Conservation (phyloP, 2,797 vertebrate species). For the Leptatherina wallacei region DNA sequence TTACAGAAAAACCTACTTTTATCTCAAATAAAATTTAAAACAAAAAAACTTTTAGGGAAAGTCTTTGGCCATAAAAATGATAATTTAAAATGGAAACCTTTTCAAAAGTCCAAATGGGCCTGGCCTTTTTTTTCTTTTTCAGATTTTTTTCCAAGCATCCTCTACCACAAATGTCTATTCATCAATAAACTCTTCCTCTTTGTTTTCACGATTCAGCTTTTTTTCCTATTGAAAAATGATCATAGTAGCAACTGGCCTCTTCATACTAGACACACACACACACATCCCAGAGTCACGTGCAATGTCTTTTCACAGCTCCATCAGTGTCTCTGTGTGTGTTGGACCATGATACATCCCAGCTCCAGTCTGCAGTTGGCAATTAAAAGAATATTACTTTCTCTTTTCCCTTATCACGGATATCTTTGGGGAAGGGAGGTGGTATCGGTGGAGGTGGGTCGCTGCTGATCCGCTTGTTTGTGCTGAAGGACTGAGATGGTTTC, state of each 20-base stretch:
- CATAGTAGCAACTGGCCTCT: background rate
- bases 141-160: background rate
- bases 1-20: constrained; percentile 27
- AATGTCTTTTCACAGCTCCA: background rate
- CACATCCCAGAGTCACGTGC: background rate
- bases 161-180: constrained; percentile 14
- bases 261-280: background rate
- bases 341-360: background rate
- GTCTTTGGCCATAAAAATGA: constrained; percentile 39
- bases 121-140: background rate
- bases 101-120: constrained; percentile 24
- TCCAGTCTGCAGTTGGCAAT: constrained; percentile 5
- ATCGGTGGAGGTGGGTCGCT: constrained; percentile 52
- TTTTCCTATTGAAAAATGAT: background rate
- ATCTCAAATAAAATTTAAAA: constrained; percentile 42
- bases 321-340: background rate
- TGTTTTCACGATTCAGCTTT: background rate
- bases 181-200: constrained; percentile 9
- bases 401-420: constrained; percentile 69
- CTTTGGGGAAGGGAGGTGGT: constrained; percentile 70
- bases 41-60: background rate
- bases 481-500: constrained; percentile 65
- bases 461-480: constrained; percentile 26
- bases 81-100: constrained; percentile 36
- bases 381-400: constrained; percentile 89